Evolutionary conservation across 2,797 vertebrate genomes (phyloP), one percentile per base, ranked within the genome.

Genomic region (Streptopelia turtur): DNA sequence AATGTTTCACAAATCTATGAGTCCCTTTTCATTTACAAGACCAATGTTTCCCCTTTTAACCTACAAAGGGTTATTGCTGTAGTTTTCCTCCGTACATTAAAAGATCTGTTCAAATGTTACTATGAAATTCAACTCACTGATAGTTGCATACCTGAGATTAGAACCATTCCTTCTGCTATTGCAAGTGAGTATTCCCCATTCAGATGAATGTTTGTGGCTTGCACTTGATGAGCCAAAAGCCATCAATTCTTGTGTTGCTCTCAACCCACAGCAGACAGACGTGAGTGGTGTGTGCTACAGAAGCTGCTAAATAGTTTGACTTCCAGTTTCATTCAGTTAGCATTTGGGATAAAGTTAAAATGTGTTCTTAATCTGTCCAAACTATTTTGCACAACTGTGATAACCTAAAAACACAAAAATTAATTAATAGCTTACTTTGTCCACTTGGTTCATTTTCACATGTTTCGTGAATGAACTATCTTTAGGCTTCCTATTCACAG

Each of bases 401-500:
- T 49, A 94, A 63, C 9, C 9, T 64, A 71, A 71, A 76, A 49
- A 14, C 56, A 52, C 15, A 72, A 79, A 90, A 87, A 91, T n/a
- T 78, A 79, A 69, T 86, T 85, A 93, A 43, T 27, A 92, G 43
- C 45, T 52, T 87, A 59, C 24, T 74, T 57, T 87, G 60, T 87
- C 81, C 78, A 78, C 41, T 87, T 83, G 45, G 57, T 61, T 85
- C 30, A 60, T 84, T 88, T 94, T 89, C 76, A 74, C 52, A 83
- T 31, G 50, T 33, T 81, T 88, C 76, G 72, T 60, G 93, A 93
- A 83, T 60, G 33, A 95, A 88, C 39, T 81, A 83, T 77, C 83
- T 92, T 89, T 37, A 93, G 64, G 37, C 68, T 78, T 94, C 47
- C 53, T 89, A 83, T 71, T 49, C 83, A 90, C 49, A 92, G 91